phyloP scores from a whole-genome alignment of 2,113 vertebrate genomes.

The Montifringilla adamsi region DNA sequence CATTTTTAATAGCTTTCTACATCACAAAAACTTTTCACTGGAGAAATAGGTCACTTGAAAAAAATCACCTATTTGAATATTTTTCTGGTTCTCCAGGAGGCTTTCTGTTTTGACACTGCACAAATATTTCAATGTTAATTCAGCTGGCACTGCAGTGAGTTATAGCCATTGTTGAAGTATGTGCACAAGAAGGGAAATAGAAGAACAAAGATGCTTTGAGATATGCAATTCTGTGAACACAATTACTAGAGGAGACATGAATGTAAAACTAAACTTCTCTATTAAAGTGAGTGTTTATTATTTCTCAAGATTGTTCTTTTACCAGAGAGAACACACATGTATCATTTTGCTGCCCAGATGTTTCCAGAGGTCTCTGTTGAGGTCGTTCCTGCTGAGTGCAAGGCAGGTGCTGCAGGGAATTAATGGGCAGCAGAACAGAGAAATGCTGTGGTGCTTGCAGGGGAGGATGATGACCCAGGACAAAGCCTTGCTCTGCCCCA shows the following conservation, averaged over 20 bases:
- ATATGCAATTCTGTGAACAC: background rate
- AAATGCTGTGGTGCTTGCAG: background rate
- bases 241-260: background rate
- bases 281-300: background rate
- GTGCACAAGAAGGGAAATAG: background rate
- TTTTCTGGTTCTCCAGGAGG: background rate
- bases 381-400: background rate
- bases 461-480: background rate
- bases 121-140: background rate
- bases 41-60: background rate
- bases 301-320: background rate
- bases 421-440: background rate
- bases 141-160: background rate
- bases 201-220: background rate
- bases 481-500: background rate
- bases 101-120: background rate
- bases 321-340: background rate
- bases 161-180: background rate
- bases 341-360: background rate
- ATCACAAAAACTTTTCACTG: background rate
- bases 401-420: background rate
- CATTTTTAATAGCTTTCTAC: background rate
- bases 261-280: background rate
- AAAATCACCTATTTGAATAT: background rate
- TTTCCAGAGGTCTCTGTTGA: background rate